Evolutionary conservation across 2,888 invertebrate species (phyloP), one percentile per base, ranked within the genome.

Genomic region (Pteria penguin): DNA sequence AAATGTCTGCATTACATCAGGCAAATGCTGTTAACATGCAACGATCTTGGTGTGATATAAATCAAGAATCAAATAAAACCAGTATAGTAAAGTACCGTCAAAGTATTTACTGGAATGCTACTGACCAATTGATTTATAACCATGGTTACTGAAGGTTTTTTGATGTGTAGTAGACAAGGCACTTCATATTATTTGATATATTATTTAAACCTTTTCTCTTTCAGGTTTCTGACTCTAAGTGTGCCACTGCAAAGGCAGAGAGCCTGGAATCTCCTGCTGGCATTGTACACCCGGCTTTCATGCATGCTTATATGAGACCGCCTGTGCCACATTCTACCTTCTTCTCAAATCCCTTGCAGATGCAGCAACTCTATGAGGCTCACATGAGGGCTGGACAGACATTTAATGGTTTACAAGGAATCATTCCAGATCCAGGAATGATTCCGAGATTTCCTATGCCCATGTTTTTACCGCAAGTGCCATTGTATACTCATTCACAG

Each of bases 251-350:
- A n/a, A 69, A 31, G 54, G 29, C 24, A 55, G 29, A 33, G 18
- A 58, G 61, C 2, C 58, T 61, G 14, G 73, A 65, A 26, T 33
- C 66, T n/a, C 66, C 67, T 14, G 72, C 74, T 3, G 72, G 72
- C 4, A 67, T 74, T 11, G 74, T 75, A 22, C 85, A 85, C 69
- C 85, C 85, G 73, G 85, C 85, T 58, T 78, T 78, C 68, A 71
- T 69, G 14, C 66, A 78, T 27, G 69, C 63, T 14, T 71, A 75
- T 55, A 55, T 78, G 36, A 52, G 71, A 57, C 68, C 78, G 27
- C 76, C 45, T 54, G 70, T 72, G 18, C 77, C 31, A 18, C 72
- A 45, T 78, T 74, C 36, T 24, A 52, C 31, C 31, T 67, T 62
- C 27, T 78, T 75, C 54, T 71, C 74, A 14, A 77, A 63, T 5